phyloP scores from a whole-genome alignment of 2,797 vertebrate genomes.

The Sebastes iracundus region DNA sequence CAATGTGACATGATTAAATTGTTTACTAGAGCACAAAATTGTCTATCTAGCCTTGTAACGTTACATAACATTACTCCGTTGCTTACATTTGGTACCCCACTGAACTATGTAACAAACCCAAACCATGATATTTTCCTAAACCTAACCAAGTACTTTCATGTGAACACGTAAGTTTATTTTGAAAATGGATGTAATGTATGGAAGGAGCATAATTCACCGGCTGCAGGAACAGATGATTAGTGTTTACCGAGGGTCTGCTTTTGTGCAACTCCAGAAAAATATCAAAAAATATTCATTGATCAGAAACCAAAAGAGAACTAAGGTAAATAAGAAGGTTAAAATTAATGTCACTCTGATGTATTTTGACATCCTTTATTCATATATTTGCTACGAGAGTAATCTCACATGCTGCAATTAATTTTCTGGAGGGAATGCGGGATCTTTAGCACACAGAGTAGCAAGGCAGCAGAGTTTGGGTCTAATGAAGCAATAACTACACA shows the following conservation, averaged over 20 bases:
- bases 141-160: neutral
- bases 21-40: no score
- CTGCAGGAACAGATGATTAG: neutral
- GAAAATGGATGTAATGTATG: no score
- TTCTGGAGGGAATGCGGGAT: constrained; percentile 37
- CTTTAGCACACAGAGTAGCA: constrained; percentile 24
- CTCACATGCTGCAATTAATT: constrained; percentile 32
- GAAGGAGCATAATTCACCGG: neutral
- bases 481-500: constrained; percentile 73
- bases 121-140: neutral
- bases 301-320: neutral
- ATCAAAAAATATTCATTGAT: neutral
- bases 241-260: neutral
- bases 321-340: neutral
- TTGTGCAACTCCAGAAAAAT: neutral
- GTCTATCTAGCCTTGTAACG: no score
- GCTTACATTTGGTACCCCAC: neutral
- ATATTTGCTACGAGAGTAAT: constrained; percentile 39
- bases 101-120: neutral
- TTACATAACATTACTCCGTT: neutral
- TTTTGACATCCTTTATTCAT: constrained; percentile 54
- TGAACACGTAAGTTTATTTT: no score
- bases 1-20: no score
- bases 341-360: constrained; percentile 39
- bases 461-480: constrained; percentile 47